These are phyloP conservation scores for Maccullochella peelii DNA, from an alignment of 2,113 vertebrate species.

Conservation along the genomic window DNA sequence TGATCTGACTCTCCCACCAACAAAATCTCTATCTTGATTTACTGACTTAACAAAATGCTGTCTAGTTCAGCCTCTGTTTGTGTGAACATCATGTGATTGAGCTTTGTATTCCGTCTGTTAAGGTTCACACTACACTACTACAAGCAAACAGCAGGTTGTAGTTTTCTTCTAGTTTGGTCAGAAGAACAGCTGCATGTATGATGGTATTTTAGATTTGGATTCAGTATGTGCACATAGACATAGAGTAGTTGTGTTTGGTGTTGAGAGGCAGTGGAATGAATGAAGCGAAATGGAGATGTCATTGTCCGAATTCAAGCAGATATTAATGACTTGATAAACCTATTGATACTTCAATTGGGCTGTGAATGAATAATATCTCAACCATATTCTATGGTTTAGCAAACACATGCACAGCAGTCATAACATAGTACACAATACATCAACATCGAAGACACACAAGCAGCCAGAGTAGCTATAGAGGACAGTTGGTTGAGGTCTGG, in stretches of 20 bases:
- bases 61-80: background rate
- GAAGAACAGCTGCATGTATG: background rate
- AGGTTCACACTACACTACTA: no score
- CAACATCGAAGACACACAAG: background rate
- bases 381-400: background rate
- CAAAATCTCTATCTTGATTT: background rate
- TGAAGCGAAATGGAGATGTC: background rate
- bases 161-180: background rate
- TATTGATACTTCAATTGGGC: background rate
- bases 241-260: background rate
- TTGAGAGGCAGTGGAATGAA: background rate
- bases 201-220: background rate
- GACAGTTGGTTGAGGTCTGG: conserved; percentile 15
- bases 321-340: background rate
- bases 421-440: background rate
- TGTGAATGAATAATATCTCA: background rate
- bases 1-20: no score
- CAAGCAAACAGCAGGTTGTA: no score
- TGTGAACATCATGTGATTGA: background rate
- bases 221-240: background rate
- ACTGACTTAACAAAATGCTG: background rate
- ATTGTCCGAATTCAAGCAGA: background rate
- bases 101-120: no score
- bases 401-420: background rate
- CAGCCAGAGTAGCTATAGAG: background rate